These are phyloP conservation scores for Pipistrellus kuhlii DNA, from an alignment of 2,797 vertebrate species.

Conservation along the genomic window DNA sequence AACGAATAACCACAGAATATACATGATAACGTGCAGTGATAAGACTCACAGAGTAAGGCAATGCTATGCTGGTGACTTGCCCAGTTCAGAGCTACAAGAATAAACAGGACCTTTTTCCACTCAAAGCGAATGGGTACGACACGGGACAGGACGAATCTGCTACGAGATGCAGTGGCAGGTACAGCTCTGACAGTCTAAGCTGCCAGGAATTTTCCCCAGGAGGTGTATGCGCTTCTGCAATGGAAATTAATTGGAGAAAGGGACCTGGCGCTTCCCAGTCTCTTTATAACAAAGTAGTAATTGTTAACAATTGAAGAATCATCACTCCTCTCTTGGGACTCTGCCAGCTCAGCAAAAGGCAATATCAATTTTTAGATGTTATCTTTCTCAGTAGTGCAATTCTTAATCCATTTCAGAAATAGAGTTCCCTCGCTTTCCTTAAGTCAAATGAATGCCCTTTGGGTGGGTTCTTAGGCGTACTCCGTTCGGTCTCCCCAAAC, in stretches of 20 bases:
- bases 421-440: slow-evolving; percentile 49
- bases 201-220: slow-evolving; percentile 47
- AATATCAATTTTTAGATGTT: slow-evolving; percentile 76
- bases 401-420: slow-evolving; percentile 71
- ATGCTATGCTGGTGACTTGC: neutral
- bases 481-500: neutral
- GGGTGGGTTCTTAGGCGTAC: slow-evolving; percentile 9
- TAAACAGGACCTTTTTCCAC: slow-evolving; percentile 35
- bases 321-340: slow-evolving; percentile 68
- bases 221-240: slow-evolving; percentile 38
- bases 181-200: neutral
- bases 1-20: neutral
- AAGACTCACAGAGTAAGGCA: neutral
- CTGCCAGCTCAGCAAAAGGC: slow-evolving; percentile 74
- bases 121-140: neutral
- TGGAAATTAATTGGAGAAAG: slow-evolving; percentile 57
- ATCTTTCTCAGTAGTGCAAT: slow-evolving; percentile 67
- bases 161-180: neutral
- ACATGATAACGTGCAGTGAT: neutral
- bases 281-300: slow-evolving; percentile 78
- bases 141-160: neutral
- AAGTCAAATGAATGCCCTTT: slow-evolving; percentile 30
- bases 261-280: neutral
- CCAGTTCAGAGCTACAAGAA: slow-evolving; percentile 26
- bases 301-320: slow-evolving; percentile 74